A percentile compares a stretch with the other conserved stretches of the same genome.
phyloP scores from a whole-genome alignment of 2,888 invertebrate genomes.

The Aricia artaxerxes region DNA sequence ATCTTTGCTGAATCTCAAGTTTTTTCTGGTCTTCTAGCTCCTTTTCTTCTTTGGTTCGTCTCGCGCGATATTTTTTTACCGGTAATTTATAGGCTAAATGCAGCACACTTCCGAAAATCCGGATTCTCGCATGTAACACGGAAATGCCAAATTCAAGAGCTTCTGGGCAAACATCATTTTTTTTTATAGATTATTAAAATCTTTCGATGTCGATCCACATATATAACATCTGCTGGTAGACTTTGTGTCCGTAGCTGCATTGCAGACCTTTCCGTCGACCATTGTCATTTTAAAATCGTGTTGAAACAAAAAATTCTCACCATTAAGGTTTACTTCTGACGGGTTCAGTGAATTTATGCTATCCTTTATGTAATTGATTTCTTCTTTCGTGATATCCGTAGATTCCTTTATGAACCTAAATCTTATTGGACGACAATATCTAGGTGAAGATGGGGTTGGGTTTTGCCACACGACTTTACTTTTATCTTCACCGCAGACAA shows the following conservation, averaged over 20 bases:
- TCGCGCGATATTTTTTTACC: slow-evolving; percentile 42
- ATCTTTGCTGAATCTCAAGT: slow-evolving; percentile 23
- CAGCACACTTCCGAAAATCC: slow-evolving; percentile 40
- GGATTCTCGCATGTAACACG: slow-evolving; percentile 46
- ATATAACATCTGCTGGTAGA: slow-evolving; percentile 51
- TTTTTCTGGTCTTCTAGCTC: slow-evolving; percentile 42
- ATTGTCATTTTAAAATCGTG: slow-evolving; percentile 40
- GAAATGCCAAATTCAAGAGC: slow-evolving; percentile 47
- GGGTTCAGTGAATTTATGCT: not conserved
- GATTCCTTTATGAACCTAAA: slow-evolving; percentile 36
- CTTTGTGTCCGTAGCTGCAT: slow-evolving; percentile 48
- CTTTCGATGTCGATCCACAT: slow-evolving; percentile 47
- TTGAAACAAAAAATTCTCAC: not conserved
- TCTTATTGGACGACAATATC: slow-evolving; percentile 45
- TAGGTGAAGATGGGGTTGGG: slow-evolving; percentile 43
- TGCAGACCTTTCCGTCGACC: slow-evolving; percentile 52
- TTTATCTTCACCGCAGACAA: slow-evolving; percentile 34
- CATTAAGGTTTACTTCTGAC: slow-evolving; percentile 12
- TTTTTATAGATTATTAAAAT: too few relatives aligned
- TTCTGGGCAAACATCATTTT: too few relatives aligned
- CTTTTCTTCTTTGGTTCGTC: slow-evolving; percentile 39
- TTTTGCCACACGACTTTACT: slow-evolving; percentile 46
- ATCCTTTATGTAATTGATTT: slow-evolving; percentile 14
- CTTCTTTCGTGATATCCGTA: slow-evolving; percentile 30
- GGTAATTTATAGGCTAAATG: slow-evolving; percentile 41